Evolutionary conservation across 2,113 vertebrate genomes (phyloP), one percentile per base, ranked within the genome.

Genomic region (Micronycteris hirsuta): DNA sequence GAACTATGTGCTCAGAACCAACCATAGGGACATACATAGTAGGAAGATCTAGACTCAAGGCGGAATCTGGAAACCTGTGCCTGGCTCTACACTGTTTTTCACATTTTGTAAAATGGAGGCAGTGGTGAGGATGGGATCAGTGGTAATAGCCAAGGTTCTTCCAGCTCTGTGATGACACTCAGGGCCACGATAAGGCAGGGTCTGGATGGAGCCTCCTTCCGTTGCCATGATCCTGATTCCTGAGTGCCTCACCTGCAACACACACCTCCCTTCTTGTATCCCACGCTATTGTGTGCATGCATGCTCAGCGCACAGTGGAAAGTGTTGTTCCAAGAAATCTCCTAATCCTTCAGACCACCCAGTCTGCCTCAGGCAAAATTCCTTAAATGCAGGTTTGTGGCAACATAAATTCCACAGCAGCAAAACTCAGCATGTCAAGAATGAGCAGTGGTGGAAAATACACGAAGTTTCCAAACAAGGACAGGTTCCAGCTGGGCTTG

Each of bases 351-450:
- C 52, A 95, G 94, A 70, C 93, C 93, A 94, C 84, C 86, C 33
- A 61, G 58, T 43, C 20, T 22, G 87, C 95, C 77, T 45, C 11
- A 86, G 56, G 54, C 54, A 89, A 86, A 74, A 86, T 86, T 91
- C 67, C 86, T 94, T 78, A 76, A 82, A 68, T 4, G 17, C 54
- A 92, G 68, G 83, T 65, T 58, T 81, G 89, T 52, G 89, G 95
- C 63, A 65, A 52, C 94, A 36, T 68, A 83, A 92, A 93, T 81
- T 91, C 89, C 91, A 95, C 3, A 81, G 89, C 77, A 95, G 82
- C 91, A 47, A 74, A 82, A 84, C 56, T 56, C 54, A 56, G 70
- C 89, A 78, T 12, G 49, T 93, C 73, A 76, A 95, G 89, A 91
- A 81, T 11, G 81, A 33, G 61, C 81, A 36, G 38, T 58, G 36